Evolutionary conservation across 2,113 vertebrate species (phyloP), one percentile per base, ranked within the genome.

Genomic region (Thalassoma bifasciatum): DNA sequence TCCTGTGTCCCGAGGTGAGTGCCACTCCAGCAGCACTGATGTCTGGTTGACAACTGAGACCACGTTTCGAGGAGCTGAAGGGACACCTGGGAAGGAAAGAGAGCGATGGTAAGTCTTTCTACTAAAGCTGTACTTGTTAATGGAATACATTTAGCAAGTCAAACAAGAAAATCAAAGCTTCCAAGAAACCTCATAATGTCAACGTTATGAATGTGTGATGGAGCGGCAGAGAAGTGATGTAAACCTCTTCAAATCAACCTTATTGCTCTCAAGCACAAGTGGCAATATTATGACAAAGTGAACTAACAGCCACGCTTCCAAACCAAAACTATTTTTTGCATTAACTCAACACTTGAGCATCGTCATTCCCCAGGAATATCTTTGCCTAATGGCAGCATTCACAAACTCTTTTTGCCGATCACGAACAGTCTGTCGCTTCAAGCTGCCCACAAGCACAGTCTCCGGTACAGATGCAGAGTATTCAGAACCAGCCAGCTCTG

Each of bases 11-110:
- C 97, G 95, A 0, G 98, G 98, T 0, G 96, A 92, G 75, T 97
- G 94, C 98, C 98, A 99, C 87, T 99, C 97, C 85, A 99, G 91
- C 75, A 95, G 94, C 84, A 99, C 95, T 8, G 96, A 97, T 0
- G 98, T 99, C 95, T 99, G 96, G 0, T 99, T 99, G 87, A 98
- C 96, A 0, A 97, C 95, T 23, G 98, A 98, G 90, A 98, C 97
- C 78, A 98, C 94, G 0, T 98, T 98, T 11, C 97, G 96, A 44
- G 98, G 97, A 13, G 96, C 96, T 0, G 98, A 99, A 0, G 98
- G 98, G 34, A 98, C 96, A 0, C 97, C 98, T 99, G 82, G 40
- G 14, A 24, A n/a, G 34, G 30, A n/a, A 67, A 42, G 65, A 2
- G 26, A n/a, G 4, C n/a, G 30, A 23, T 26, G 22, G 14, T 59